Percentiles rank a stretch among this genome's conserved stretches.
Evolutionary conservation across 2,888 invertebrate species (phyloP).

Genomic region (Callyntrura guangdongensis): DNA sequence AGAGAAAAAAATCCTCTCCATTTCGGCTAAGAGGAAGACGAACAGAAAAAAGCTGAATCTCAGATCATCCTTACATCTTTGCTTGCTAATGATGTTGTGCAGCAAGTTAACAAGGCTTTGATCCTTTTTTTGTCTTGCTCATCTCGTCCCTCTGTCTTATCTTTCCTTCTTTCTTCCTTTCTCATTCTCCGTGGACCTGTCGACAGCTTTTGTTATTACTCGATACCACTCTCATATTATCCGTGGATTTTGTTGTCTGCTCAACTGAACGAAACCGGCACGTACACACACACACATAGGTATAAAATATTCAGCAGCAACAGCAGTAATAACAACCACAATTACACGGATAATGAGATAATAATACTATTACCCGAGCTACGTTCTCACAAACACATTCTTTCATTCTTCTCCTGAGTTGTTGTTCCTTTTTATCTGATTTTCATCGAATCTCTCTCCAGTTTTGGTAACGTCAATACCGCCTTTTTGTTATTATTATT

Average conservation of each 20-base stretch:
- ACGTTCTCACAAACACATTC: not conserved
- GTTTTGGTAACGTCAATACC: not conserved
- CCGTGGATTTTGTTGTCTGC: not conserved
- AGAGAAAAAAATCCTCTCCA: constrained; percentile 3
- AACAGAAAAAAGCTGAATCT: constrained; percentile 24
- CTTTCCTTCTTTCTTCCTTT: not conserved
- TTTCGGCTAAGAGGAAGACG: not conserved
- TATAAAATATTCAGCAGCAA: not conserved
- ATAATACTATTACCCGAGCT: constrained; percentile 36
- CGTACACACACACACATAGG: not conserved
- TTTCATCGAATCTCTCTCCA: not conserved
- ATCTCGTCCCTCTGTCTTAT: not conserved
- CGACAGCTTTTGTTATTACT: constrained; percentile 28
- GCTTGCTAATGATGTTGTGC: constrained; percentile 37
- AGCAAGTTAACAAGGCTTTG: constrained; percentile 54
- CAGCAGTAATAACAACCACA: not conserved
- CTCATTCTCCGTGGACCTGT: not conserved
- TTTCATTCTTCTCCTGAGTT: constrained; percentile 15
- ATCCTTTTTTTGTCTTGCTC: not conserved
- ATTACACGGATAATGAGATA: constrained; percentile 2
- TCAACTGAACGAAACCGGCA: constrained; percentile 5
- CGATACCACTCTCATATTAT: constrained; percentile 5
- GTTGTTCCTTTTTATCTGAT: not conserved
- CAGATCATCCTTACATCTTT: constrained; percentile 18
- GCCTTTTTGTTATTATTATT: not conserved